phyloP scores from a whole-genome alignment of 2,113 vertebrate genomes.

The Apteryx mantelli region DNA sequence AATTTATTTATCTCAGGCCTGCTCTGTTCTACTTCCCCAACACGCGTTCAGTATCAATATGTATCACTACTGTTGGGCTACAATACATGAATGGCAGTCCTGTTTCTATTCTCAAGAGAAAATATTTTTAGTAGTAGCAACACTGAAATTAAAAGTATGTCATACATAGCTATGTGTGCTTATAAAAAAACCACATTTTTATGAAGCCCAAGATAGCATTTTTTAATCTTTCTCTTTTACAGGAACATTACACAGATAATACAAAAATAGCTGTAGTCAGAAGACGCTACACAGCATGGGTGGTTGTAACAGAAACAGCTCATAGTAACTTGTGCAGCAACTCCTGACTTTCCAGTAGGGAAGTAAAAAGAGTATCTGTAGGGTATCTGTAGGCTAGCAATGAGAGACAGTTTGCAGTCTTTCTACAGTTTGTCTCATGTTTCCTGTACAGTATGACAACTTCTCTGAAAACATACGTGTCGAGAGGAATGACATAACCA shows the following conservation, averaged over 20 bases:
- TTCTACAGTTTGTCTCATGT: background rate
- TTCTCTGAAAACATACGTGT: background rate
- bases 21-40: background rate
- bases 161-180: background rate
- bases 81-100: background rate
- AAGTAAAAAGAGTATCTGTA: background rate
- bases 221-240: background rate
- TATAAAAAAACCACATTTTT: background rate
- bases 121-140: background rate
- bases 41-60: background rate
- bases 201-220: background rate
- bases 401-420: background rate
- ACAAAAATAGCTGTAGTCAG: background rate
- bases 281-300: fast-evolving
- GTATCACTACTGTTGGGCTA: background rate
- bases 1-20: background rate
- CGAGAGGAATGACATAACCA: background rate
- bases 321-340: background rate
- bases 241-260: background rate
- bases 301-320: background rate
- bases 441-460: background rate
- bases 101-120: background rate
- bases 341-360: background rate
- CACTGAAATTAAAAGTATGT: background rate
- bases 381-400: background rate